Percentiles rank a stretch among this genome's conserved stretches.
phyloP scores from a whole-genome alignment of 2,888 invertebrate species.

The Dinocampus coccinellae region DNA sequence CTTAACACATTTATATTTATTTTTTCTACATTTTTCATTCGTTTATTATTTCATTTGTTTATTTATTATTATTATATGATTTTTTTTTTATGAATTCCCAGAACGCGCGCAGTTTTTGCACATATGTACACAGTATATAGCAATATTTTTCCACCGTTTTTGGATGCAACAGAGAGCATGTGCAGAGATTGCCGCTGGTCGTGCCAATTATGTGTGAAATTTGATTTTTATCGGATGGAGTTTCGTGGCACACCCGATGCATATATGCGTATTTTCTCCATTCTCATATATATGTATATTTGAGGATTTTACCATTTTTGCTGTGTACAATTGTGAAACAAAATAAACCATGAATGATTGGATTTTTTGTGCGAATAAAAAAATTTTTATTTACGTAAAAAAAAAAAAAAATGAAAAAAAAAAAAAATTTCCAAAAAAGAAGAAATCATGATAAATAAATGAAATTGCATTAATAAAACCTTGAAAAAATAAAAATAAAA shows the following conservation, averaged over 20 bases:
- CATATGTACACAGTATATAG: conserved; percentile 4
- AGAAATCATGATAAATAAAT: conserved; percentile 3
- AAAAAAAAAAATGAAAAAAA: conserved; percentile 1
- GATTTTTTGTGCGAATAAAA: conserved; percentile 7
- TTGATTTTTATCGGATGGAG: conserved; percentile 29
- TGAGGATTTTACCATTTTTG: neutral
- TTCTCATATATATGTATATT: neutral
- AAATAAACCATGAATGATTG: conserved; percentile 15
- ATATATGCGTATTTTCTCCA: conserved; percentile 5
- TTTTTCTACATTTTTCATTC: neutral
- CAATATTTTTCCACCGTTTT: conserved; percentile 12
- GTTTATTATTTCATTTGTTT: neutral
- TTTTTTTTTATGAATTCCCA: neutral
- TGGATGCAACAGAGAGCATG: neutral
- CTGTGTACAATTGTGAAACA: neutral
- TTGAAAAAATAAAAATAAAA: conserved; percentile 9
- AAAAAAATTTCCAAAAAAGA: too few relatives aligned
- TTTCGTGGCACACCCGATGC: conserved; percentile 24
- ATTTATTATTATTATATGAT: neutral
- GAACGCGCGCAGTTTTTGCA: neutral
- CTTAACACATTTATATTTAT: too few relatives aligned
- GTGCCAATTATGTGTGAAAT: conserved; percentile 36
- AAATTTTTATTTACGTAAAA: neutral
- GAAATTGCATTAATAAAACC: neutral
- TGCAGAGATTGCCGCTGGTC: conserved; percentile 14